Evolutionary conservation across 1,140 invertebrate species (phyloP), one percentile per base, ranked within the genome.

Genomic region (Aphelenchoides fujianensis): DNA sequence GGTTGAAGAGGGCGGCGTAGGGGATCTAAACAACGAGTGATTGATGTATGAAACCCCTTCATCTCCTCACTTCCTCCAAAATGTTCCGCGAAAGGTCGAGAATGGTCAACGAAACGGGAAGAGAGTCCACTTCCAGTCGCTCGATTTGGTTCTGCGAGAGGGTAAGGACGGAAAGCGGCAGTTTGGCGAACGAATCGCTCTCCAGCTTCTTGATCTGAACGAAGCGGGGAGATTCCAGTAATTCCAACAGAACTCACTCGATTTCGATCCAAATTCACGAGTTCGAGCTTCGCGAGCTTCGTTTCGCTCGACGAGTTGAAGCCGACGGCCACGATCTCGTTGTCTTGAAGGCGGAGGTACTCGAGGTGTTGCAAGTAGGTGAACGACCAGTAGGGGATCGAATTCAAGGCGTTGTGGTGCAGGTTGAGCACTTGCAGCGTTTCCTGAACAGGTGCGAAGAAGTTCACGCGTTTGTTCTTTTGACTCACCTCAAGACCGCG

Each of bases 121-220:
- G 52, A 19, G 75, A 73, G 36, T 73, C 34, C 19, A 59, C 64
- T 7, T 72, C 71, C 1, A 78, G 36, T 9, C 19, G 3, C 12
- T 23, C 34, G 55, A 78, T 80, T 37, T 57, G 73, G 64, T 78
- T 78, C 28, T 74, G 55, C 2, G 74, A 68, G 7, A 80, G 61
- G 7, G 77, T 79, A 23, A 78, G 66, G 12, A 78, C 77, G 48
- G 79, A 73, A 1, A 78, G 62, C 23, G 75, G 72, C 28, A 81
- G 55, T 19, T 57, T 23, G 9, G 16, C 30, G 23, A 77, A 36
- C 3, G 64, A 37, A 23, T 62, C 67, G 31, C 48, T 69, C 2
- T 2, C 41, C 16, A 77, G 19, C 2, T 12, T 16, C 28, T 28
- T 23, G n/a, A 77, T 80, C 74, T 75, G 55, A 79, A 80, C 16